These are phyloP conservation scores for Tethea ocularis DNA, from an alignment of 2,888 invertebrate species.

Conservation along the genomic window DNA sequence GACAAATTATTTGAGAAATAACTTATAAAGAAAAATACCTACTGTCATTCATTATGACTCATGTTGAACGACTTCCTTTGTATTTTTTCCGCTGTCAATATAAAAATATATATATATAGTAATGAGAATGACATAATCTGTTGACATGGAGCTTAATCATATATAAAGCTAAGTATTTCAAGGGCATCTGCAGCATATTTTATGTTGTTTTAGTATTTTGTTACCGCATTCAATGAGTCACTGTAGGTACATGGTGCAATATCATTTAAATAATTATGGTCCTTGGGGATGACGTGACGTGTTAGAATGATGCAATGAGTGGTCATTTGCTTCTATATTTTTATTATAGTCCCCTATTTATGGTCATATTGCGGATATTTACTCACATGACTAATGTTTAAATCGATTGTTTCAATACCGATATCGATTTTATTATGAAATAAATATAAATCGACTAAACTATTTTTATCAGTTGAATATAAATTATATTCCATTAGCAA, in stretches of 20 bases:
- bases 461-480: not conserved
- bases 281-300: not conserved
- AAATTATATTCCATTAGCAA: not conserved
- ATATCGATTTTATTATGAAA: not conserved
- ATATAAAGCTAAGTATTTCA: not conserved
- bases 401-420: not conserved
- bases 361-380: not conserved
- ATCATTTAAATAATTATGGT: not conserved
- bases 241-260: not conserved
- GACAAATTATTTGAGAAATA: too few species aligned
- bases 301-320: not conserved
- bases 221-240: not conserved
- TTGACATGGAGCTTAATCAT: not conserved
- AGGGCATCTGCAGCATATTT: not conserved
- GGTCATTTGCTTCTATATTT: not conserved
- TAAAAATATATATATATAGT: not conserved
- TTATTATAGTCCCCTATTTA: not conserved
- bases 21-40: not conserved
- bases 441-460: not conserved
- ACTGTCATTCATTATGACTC: not conserved
- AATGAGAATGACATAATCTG: not conserved
- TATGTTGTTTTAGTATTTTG: not conserved
- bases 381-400: not conserved
- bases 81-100: not conserved
- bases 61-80: not conserved